phyloP scores from a whole-genome alignment of 2,797 vertebrate genomes.

The Ceryle rudis region DNA sequence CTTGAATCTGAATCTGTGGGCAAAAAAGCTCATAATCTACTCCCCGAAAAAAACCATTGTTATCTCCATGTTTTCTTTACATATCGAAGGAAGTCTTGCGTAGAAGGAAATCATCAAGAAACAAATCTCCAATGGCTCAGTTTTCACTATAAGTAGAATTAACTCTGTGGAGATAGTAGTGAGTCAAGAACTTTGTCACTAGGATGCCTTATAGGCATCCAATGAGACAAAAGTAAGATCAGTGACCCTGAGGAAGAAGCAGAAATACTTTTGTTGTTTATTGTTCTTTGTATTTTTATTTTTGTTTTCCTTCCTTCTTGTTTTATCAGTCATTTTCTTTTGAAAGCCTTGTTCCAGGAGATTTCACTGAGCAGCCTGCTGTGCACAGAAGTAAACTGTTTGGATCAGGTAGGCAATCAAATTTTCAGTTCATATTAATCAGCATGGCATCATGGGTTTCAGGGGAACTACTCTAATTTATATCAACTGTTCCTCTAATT shows the following conservation, averaged over 20 bases:
- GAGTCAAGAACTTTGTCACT: background rate
- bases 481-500: background rate
- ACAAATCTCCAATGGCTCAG: background rate
- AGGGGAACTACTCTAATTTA: background rate
- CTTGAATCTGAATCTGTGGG: background rate
- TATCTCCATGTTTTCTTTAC: background rate
- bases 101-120: background rate
- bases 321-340: background rate
- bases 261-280: background rate
- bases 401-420: background rate
- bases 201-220: fast-evolving
- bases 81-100: background rate
- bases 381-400: background rate
- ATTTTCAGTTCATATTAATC: background rate
- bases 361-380: background rate
- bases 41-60: background rate
- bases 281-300: background rate
- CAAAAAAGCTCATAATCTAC: too few relatives aligned
- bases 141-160: background rate
- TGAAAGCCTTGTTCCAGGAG: background rate
- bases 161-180: background rate
- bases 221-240: background rate
- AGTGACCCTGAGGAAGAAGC: background rate
- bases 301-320: background rate
- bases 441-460: background rate